Evolutionary conservation across 1,140 invertebrate species (phyloP), one percentile per base, ranked within the genome.

Genomic region (Lordiphosa clarofinis): DNA sequence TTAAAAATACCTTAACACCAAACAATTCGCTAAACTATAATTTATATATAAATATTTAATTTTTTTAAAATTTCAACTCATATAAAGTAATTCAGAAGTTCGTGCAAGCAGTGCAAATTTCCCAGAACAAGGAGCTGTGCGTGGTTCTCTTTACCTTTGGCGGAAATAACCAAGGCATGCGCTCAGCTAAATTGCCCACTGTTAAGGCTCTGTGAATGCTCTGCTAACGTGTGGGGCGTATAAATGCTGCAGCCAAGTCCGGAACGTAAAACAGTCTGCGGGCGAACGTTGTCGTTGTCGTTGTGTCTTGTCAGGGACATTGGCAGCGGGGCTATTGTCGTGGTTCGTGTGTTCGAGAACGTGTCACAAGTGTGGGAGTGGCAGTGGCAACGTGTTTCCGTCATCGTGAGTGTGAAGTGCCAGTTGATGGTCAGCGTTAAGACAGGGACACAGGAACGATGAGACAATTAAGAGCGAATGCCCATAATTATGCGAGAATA

Each of bases 401-500:
- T 28, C 7, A 28, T 7, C 24, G 21, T 21, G 21, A 21, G 43
- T 46, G 43, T 31, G 43, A 46, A 46, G 43, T 31, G 43, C 12
- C 43, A 46, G 43, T 28, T n/a, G 42, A 44, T 44, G 42, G 42
- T 24, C 42, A 44, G 24, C 42, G 28, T 3, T 3, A 15, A 15
- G 42, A 24, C 42, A 44, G 24, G 21, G 21, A 21, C 21, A 2
- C 24, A 28, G 24, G 24, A 28, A 46, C 43, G 24, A 46, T 46
- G 43, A 46, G 43, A 46, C 43, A 46, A 46, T 46, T 46, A 46
- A 46, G 43, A 46, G 31, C 43, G 43, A 46, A 46, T 46, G 31
- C 31, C 43, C 43, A 46, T 46, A 46, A 46, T 46, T 46, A 28
- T 33, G 21, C 15, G 42, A 44, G 42, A n/a, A 44, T 11, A 44